A percentile compares a stretch with the other conserved stretches of the same genome.
These are phyloP conservation scores for Geopemphigus sp. DNA, from an alignment of 1,140 invertebrate genomes.

Conservation along the genomic window DNA sequence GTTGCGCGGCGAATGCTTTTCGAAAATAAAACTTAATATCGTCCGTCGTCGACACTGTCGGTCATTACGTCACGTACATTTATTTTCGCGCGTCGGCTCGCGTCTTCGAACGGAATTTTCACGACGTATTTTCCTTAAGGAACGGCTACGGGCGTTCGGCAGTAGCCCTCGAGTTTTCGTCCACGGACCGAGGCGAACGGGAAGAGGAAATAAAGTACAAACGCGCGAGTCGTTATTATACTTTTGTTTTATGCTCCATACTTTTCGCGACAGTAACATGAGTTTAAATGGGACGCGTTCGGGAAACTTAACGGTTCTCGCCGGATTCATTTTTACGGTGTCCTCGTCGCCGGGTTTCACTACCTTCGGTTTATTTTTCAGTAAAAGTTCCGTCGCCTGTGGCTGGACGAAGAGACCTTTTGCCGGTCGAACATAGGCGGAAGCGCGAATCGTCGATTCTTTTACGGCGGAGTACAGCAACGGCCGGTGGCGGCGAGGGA, in stretches of 20 bases:
- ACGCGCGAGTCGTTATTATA: conserved; percentile 8
- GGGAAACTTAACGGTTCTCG: conserved; percentile 33
- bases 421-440: too few species aligned
- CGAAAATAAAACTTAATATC: not conserved
- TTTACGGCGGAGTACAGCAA: not conserved
- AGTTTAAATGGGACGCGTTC: conserved; percentile 38
- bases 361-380: too few species aligned
- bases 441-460: conserved; percentile 34
- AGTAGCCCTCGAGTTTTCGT: conserved; percentile 12
- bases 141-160: not conserved
- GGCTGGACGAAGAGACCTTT: too few species aligned
- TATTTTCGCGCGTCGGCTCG: not conserved
- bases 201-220: conserved; percentile 18
- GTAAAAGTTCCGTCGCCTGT: too few species aligned
- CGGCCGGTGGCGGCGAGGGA: too few species aligned
- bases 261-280: conserved; percentile 42
- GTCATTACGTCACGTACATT: conserved; percentile 9
- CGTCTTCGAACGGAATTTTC: not conserved
- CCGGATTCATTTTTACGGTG: conserved; percentile 35
- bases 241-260: conserved; percentile 13
- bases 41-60: not conserved
- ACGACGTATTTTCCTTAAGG: not conserved
- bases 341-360: too few species aligned
- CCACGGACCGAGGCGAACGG: not conserved
- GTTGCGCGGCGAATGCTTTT: not conserved